Evolutionary conservation across 2,113 vertebrate genomes (phyloP), one percentile per base, ranked within the genome.

Genomic region (Myrmecophaga tridactyla): DNA sequence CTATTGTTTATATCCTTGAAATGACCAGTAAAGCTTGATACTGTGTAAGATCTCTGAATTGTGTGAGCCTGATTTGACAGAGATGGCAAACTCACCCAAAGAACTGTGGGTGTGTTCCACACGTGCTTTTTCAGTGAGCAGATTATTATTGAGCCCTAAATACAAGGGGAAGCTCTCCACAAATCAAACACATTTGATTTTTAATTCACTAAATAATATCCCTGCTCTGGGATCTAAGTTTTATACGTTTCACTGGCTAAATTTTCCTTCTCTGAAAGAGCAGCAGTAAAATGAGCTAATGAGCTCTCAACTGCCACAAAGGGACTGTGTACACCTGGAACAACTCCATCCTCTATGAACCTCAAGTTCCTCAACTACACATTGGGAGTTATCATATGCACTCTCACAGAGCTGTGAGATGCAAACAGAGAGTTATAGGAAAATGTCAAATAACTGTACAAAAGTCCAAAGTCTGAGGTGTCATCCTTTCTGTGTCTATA

Each of bases 201-300:
- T 86, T 90, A 80, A 96, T 86, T 96, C 29, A 82, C 20, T 75
- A 80, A 93, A 81, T 88, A 95, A 58, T 48, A 75, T 31, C 4
- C 6, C 31, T 29, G 6, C 60, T 82, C 75, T 69, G 51, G 29
- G 76, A 58, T 90, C 46, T 86, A 75, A 86, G 8, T 13, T 6
- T 81, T 23, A 62, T 56, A 8, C 82, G 3, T 84, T 81, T 86
- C 18, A 31, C 41, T 96, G 75, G 15, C 34, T 86, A 90, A 69
- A 6, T 86, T 86, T 75, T 56, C 7, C 4, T 73, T 82, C 58
- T 86, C 48, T 73, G 43, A 86, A 93, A 65, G n/a, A 51, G 46
- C 25, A 51, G 29, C 58, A 21, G 41, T 90, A 53, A 76, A 56
- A 56, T 56, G 53, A 56, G 53, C 20, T 21, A 82, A 69, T 82